These are phyloP conservation scores for Stenodera caucasica DNA, from an alignment of 2,888 invertebrate genomes.

Conservation along the genomic window DNA sequence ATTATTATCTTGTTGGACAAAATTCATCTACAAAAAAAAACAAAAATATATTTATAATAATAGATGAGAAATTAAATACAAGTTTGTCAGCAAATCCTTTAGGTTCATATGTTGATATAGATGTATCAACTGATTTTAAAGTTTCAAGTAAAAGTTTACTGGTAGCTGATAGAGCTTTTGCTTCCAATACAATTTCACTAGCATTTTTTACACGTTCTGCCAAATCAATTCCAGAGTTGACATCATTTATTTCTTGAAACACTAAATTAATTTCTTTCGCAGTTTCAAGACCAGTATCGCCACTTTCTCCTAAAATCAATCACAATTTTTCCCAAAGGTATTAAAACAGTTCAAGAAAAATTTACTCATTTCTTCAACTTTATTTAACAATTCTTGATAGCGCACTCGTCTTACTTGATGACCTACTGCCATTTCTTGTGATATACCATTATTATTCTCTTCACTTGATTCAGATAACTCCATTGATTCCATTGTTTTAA, in stretches of 20 bases:
- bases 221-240: constrained; percentile 43
- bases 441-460: constrained; percentile 19
- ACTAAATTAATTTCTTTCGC: constrained; percentile 44
- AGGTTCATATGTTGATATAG: constrained; percentile 57
- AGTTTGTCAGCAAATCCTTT: constrained; percentile 58
- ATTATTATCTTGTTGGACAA: constrained; percentile 45
- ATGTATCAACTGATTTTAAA: constrained; percentile 48
- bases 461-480: constrained; percentile 8
- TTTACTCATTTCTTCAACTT: constrained; percentile 28
- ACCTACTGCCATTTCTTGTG: background rate
- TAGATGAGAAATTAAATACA: constrained; percentile 47
- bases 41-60: constrained; percentile 8
- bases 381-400: constrained; percentile 24
- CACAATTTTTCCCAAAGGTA: background rate
- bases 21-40: constrained; percentile 34
- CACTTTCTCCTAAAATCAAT: constrained; percentile 34
- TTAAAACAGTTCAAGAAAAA: background rate
- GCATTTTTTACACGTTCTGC: constrained; percentile 45
- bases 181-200: constrained; percentile 51
- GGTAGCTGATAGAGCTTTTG: constrained; percentile 46
- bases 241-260: constrained; percentile 41
- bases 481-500: constrained; percentile 7
- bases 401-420: constrained; percentile 20
- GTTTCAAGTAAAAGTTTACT: constrained; percentile 48
- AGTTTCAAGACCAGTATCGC: constrained; percentile 37